Base-by-base conservation (phyloP, 2,113 vertebrate species). In the Oplegnathus fasciatus region DNA sequence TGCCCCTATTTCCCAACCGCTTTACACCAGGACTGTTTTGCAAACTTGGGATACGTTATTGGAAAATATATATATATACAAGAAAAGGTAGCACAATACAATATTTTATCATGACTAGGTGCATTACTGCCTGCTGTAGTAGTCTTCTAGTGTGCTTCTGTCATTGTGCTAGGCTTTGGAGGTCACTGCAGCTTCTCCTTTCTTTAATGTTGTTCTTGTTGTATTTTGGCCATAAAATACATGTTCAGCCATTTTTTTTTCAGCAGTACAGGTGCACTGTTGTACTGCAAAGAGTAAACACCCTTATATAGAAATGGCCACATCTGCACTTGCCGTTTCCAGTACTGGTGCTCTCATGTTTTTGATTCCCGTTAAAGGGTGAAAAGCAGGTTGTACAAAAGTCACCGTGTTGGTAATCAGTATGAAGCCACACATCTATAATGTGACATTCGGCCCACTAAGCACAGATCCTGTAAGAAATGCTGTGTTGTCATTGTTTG, bases 401-500 rank as follows among this genome's bases (percentile, higher is more conserved):
- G 42, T 34, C 54, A 10, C 46, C 1, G 9, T 52, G 71, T 22
- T 52, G 24, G 22, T 34, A 66, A 68, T 64, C 10, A 50, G 70
- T 22, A 22, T 18, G 28, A 54, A 81, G 42, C 68, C 54, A 65
- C 66, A 34, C 30, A 70, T 79, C 42, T 85, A 20, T 82, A 65
- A 68, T 57, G 69, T 82, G 77, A 72, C 40, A 26, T 85, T 68
- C 54, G 55, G 74, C 69, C 80, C 42, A 71, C 37, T 80, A 32
- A 71, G 77, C 48, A 37, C 50, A 54, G 68, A 72, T 62, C 37
- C 55, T 42, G 46, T 57, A n/a, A 84, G 78, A 83, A 83, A 84
- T 30, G 87, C 86, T 72, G 68, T 42, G 80, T 61, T 68, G 86
- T 62, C 76, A 48, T 74, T 80, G 83, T 80, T 70, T 84, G 71